phyloP scores from a whole-genome alignment of 2,797 vertebrate species.

The Heterohyrax brucei region DNA sequence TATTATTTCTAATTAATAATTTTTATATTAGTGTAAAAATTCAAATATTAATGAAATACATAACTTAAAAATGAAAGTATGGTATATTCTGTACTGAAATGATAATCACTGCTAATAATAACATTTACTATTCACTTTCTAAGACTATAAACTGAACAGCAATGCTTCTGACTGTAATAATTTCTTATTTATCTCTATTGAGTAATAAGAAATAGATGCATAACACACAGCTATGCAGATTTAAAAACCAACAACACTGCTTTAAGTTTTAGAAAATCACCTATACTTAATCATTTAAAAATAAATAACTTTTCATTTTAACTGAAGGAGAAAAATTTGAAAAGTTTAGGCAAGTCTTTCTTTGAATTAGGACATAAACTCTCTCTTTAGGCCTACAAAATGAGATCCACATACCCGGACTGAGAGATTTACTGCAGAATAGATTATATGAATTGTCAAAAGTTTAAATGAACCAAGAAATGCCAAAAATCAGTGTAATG shows the following conservation, averaged over 20 bases:
- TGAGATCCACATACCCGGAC: neutral
- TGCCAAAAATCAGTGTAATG: no score
- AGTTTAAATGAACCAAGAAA: no score
- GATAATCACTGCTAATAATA: neutral
- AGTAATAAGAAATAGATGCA: neutral
- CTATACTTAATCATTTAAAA: neutral
- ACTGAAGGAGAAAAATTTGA: neutral
- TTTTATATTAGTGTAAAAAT: neutral
- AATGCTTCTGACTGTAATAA: neutral
- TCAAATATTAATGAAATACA: neutral
- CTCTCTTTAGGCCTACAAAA: neutral
- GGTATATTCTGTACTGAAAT: neutral
- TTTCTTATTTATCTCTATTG: neutral
- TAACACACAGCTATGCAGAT: no score
- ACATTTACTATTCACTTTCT: neutral
- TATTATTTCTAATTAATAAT: neutral
- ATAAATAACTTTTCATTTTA: neutral
- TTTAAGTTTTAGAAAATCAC: neutral
- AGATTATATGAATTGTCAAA: no score
- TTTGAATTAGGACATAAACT: neutral
- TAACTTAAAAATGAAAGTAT: neutral
- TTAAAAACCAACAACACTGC: neutral
- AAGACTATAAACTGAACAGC: neutral
- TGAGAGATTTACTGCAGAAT: neutral
- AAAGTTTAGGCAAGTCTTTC: neutral